Evolutionary conservation across 2,113 vertebrate genomes (phyloP).

Genomic region (Zosterops lateralis): DNA sequence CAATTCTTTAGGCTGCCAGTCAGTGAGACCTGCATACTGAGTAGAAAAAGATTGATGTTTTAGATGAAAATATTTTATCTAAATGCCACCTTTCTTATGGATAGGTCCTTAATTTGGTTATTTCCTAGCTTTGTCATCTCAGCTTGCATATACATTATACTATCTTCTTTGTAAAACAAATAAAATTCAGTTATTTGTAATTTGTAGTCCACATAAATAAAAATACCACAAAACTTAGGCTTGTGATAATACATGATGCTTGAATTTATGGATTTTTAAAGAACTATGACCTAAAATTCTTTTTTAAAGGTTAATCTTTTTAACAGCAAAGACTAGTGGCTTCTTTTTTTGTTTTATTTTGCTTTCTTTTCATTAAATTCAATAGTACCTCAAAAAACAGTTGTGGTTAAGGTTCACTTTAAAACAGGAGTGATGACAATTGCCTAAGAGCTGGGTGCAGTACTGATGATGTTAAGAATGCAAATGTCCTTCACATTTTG

Average conservation of each 20-base stretch:
- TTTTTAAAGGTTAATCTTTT: not conserved
- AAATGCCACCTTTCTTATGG: not conserved
- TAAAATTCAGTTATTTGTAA: not conserved
- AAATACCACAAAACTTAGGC: not conserved
- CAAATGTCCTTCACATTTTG: not conserved
- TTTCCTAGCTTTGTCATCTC: not conserved
- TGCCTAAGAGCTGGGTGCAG: not conserved
- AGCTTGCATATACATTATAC: not conserved
- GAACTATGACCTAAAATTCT: not conserved
- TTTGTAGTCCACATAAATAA: not conserved
- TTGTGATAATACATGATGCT: not conserved
- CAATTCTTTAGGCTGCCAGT: not conserved
- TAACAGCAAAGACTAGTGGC: not conserved
- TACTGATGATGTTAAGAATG: not conserved
- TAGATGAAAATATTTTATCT: not conserved
- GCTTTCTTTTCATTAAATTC: not conserved
- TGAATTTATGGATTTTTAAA: not conserved
- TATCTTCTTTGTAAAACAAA: not conserved
- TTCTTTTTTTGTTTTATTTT: not conserved
- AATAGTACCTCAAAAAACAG: not conserved
- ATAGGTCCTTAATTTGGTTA: not conserved
- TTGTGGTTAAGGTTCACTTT: not conserved
- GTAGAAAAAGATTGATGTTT: not conserved
- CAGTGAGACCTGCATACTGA: not conserved
- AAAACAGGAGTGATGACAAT: not conserved